Percentiles rank a stretch among this genome's conserved stretches.
These are phyloP conservation scores for Cettia cetti DNA, from an alignment of 2,113 vertebrate species.

Conservation along the genomic window DNA sequence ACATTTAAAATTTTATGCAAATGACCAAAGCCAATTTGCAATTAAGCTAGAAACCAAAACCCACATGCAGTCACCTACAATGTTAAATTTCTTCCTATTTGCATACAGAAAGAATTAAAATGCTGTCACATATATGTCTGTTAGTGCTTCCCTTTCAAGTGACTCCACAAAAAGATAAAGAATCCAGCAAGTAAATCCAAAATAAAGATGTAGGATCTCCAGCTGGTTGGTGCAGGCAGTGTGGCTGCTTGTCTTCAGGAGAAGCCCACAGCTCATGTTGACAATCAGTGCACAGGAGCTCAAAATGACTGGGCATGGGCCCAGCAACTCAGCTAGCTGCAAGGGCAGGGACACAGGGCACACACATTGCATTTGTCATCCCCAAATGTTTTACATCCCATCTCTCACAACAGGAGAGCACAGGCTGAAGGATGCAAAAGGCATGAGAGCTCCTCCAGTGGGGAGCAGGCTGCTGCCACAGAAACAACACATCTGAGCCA, in stretches of 20 bases:
- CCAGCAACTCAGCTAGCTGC: fast-evolving
- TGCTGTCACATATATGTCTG: background rate
- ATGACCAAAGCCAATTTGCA: background rate
- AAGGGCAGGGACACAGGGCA: background rate
- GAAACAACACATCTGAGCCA: background rate
- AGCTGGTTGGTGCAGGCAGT: background rate
- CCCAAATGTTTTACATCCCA: background rate
- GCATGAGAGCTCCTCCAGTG: background rate
- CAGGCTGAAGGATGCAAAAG: background rate
- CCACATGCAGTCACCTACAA: background rate
- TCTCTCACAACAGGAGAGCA: background rate
- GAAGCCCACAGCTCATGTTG: background rate
- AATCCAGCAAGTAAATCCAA: background rate
- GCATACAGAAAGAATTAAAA: background rate
- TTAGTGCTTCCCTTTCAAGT: background rate
- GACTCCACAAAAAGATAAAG: background rate
- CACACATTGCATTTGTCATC: background rate
- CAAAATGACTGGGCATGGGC: fast-evolving
- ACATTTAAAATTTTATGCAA: slow-evolving; percentile 5
- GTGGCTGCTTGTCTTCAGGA: background rate
- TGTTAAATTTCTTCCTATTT: background rate
- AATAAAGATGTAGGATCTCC: background rate
- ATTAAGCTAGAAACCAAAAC: background rate
- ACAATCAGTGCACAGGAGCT: background rate
- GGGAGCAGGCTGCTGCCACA: background rate